phyloP scores from a whole-genome alignment of 1,140 invertebrate genomes.

The Drosophila miranda region DNA sequence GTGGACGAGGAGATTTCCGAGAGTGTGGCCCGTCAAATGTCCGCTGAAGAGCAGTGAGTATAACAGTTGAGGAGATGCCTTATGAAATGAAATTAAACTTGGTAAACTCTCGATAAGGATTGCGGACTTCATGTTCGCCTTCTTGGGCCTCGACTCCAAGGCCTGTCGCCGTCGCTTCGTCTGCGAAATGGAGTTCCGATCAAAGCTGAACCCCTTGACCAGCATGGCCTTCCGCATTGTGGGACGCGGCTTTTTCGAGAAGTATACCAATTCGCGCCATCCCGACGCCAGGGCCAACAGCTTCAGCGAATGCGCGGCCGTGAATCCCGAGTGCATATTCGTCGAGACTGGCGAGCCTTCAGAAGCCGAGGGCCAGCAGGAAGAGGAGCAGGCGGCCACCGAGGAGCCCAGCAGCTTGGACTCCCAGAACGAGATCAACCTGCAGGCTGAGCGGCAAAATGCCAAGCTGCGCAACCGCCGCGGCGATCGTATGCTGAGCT shows the following conservation, averaged over 20 bases:
- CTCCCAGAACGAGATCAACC: conserved; percentile 61
- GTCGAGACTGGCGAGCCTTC: conserved; percentile 51
- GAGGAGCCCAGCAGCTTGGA: conserved; percentile 24
- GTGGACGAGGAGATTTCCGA: conserved; percentile 64
- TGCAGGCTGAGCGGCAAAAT: conserved; percentile 56
- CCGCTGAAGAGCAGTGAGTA: conserved; percentile 71
- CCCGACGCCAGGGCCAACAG: conserved; percentile 51
- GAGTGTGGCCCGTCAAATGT: conserved; percentile 59
- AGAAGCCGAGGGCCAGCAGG: conserved; percentile 13
- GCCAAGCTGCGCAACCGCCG: conserved; percentile 53
- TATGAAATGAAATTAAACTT: neutral
- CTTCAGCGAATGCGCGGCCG: conserved; percentile 67
- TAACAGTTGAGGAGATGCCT: accelerated
- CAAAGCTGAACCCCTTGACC: conserved; percentile 71
- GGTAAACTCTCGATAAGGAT: conserved; percentile 36
- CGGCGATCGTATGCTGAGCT: conserved; percentile 54
- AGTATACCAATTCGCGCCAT: conserved; percentile 72
- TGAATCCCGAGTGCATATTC: conserved; percentile 74
- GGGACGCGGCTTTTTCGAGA: conserved; percentile 74
- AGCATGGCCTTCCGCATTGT: conserved; percentile 80
- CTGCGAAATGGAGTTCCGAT: conserved; percentile 81
- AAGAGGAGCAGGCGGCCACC: neutral
- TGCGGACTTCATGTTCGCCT: conserved; percentile 76
- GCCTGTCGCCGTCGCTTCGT: conserved; percentile 79
- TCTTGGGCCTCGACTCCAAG: conserved; percentile 71